These are phyloP conservation scores for Caenorhabditis sulstoni DNA, from an alignment of 2,888 invertebrate species.

Conservation along the genomic window DNA sequence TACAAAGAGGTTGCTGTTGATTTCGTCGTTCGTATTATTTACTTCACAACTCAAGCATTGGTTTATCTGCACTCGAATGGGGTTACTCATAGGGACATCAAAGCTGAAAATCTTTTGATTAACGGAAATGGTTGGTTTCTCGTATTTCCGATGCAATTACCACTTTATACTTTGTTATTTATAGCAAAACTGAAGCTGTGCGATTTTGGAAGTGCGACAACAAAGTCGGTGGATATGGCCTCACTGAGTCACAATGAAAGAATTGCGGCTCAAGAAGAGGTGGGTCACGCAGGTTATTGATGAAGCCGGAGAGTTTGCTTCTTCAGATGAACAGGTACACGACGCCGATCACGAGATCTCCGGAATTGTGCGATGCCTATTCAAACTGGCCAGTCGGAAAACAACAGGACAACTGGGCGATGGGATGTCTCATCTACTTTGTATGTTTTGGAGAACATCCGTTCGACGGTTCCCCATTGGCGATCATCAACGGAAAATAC, in stretches of 20 bases:
- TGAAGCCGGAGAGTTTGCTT: constrained; percentile 1
- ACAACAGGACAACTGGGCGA: constrained; percentile 59
- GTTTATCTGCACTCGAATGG: constrained; percentile 46
- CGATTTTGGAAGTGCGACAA: constrained; percentile 62
- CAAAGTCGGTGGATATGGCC: constrained; percentile 49
- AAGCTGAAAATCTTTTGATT: constrained; percentile 61
- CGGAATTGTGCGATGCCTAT: constrained; percentile 59
- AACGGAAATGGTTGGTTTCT: constrained; percentile 53
- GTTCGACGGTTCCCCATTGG: constrained; percentile 54
- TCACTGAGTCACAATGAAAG: constrained; percentile 43
- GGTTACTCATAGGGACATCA: constrained; percentile 58
- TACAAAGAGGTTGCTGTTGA: constrained; percentile 48
- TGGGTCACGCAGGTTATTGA: neutral
- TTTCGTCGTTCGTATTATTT: constrained; percentile 51
- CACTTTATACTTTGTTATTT: constrained; percentile 1
- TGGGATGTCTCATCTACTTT: constrained; percentile 60
- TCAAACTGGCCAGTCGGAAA: constrained; percentile 58
- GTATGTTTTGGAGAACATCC: constrained; percentile 58
- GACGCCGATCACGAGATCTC: constrained; percentile 58
- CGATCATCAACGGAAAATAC: constrained; percentile 61
- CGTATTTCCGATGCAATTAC: no score
- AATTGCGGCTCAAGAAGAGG: constrained; percentile 57
- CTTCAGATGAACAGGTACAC: constrained; percentile 57
- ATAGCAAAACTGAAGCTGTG: constrained; percentile 55
- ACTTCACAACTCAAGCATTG: constrained; percentile 43